These are phyloP conservation scores for Tigriopus californicus DNA, from an alignment of 2,888 invertebrate species.

Conservation along the genomic window DNA sequence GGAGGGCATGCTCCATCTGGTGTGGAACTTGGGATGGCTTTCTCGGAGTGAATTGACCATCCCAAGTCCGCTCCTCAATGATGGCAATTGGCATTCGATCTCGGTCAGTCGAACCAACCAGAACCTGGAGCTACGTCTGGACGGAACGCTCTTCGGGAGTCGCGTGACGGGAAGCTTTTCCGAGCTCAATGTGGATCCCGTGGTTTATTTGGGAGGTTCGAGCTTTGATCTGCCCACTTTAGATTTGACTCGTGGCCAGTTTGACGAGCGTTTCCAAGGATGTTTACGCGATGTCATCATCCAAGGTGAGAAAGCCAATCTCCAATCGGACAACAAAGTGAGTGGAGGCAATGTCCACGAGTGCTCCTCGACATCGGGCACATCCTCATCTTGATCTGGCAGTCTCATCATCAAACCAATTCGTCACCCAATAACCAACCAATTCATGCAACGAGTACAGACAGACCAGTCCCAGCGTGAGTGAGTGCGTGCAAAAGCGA, in stretches of 20 bases:
- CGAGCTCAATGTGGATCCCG: conserved; percentile 5
- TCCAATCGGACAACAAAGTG: background rate
- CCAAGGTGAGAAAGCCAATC: background rate
- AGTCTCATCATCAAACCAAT: too few species aligned
- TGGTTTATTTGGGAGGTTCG: background rate
- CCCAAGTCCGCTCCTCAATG: background rate
- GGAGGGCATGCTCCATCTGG: conserved; percentile 10
- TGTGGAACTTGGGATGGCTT: conserved; percentile 16
- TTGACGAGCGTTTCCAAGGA: background rate
- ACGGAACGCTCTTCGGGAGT: conserved; percentile 2
- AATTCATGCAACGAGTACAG: too few species aligned
- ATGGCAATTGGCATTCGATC: conserved; percentile 12
- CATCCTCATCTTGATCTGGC: too few species aligned
- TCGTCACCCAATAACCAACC: too few species aligned
- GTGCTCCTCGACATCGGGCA: too few species aligned
- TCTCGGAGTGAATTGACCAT: conserved; percentile 9
- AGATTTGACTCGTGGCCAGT: conserved; percentile 8
- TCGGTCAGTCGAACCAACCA: background rate
- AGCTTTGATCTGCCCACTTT: background rate
- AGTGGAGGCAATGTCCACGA: too few species aligned
- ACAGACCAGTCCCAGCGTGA: too few species aligned
- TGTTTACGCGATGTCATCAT: conserved; percentile 12
- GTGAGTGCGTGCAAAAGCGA: too few species aligned
- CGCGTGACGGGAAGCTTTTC: conserved; percentile 10
- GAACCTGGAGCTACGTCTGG: background rate